Evolutionary conservation across 2,888 invertebrate genomes (phyloP).

Genomic region (Drosophila colorata): DNA sequence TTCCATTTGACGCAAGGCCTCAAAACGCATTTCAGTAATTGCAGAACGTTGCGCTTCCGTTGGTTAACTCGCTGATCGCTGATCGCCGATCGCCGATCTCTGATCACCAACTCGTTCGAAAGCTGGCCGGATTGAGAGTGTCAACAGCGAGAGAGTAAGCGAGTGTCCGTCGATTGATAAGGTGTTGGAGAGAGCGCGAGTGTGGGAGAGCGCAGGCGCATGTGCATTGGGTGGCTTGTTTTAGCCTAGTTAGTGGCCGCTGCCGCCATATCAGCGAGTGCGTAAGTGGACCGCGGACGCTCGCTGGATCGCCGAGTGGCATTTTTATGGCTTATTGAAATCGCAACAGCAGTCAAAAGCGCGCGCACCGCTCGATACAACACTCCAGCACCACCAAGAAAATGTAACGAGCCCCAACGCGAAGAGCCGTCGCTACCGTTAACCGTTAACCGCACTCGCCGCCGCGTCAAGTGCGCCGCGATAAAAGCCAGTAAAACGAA

Average conservation of each 20-base stretch:
- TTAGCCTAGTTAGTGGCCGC: slow-evolving; percentile 51
- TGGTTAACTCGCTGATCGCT: slow-evolving; percentile 1
- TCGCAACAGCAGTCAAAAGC: slow-evolving; percentile 73
- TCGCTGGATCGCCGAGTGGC: slow-evolving; percentile 34
- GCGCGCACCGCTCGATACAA: slow-evolving; percentile 62
- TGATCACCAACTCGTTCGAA: not conserved
- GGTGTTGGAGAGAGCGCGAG: not conserved
- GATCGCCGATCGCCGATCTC: slow-evolving; percentile 4
- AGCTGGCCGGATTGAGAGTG: too few relatives aligned
- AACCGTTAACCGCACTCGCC: slow-evolving; percentile 18
- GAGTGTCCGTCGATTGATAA: too few relatives aligned
- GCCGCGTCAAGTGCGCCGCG: slow-evolving; percentile 38
- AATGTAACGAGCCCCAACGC: slow-evolving; percentile 33
- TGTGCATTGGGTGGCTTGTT: slow-evolving; percentile 38
- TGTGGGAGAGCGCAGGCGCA: slow-evolving; percentile 27
- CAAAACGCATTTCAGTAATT: slow-evolving; percentile 43
- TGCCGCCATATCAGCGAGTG: slow-evolving; percentile 52
- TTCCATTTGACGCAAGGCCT: slow-evolving; percentile 51
- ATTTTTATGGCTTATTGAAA: slow-evolving; percentile 76
- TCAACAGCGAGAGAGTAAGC: too few relatives aligned
- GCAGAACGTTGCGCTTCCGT: slow-evolving; percentile 20
- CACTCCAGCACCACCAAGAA: slow-evolving; percentile 24
- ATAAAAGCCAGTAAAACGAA: slow-evolving; percentile 14
- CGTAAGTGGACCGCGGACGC: slow-evolving; percentile 42
- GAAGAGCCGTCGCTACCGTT: slow-evolving; percentile 42